Base-by-base conservation (phyloP, 2,797 vertebrate species). In the Poeciliopsis infans region DNA sequence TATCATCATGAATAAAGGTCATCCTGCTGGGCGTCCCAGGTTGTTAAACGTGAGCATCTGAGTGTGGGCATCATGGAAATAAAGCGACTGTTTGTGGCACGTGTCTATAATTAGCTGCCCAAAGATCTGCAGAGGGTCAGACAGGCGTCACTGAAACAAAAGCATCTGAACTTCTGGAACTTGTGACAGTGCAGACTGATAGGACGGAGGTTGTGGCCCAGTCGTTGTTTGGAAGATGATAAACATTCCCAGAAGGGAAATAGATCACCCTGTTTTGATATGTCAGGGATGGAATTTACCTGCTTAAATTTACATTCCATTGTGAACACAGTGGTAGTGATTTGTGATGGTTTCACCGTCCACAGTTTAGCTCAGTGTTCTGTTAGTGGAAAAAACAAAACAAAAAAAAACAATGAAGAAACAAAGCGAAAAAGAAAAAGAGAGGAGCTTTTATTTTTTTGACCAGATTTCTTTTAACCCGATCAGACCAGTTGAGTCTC, bases 131-230 rank as follows among this genome's bases (percentile, higher is more conserved):
- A 55, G 39, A 76, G 47, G 86, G 89, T 92, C 85, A 81, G 76
- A 71, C 88, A 88, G 84, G 89, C 90, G 90, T 91, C 5, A 16
- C 81, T 83, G 79, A 88, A 89, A 86, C 81, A 86, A 88, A 86
- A 90, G 61, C 83, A 79, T 83, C 66, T 70, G 79, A 85, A 83
- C 86, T 77, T 85, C 59, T 78, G 87, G 90, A 91, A 89, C 86
- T 73, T 84, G 73, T 84, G 82, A 86, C 76, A n/a, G 39, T 0
- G 13, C 16, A 8, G 85, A 82, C 53, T 84, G 88, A 89, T 89
- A 83, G 81, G 46, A 83, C 61, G 12, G 16, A 75, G 72, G 70
- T 79, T 64, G 0, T 20, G 75, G 16, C n/a, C 46, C 0, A 76
- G 66, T 49, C 73, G 33, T 20, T 88, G 91, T 92, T 92, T 92